Evolutionary conservation across 2,797 vertebrate genomes (phyloP).

Genomic region (Paratrypauchen microcephalus): DNA sequence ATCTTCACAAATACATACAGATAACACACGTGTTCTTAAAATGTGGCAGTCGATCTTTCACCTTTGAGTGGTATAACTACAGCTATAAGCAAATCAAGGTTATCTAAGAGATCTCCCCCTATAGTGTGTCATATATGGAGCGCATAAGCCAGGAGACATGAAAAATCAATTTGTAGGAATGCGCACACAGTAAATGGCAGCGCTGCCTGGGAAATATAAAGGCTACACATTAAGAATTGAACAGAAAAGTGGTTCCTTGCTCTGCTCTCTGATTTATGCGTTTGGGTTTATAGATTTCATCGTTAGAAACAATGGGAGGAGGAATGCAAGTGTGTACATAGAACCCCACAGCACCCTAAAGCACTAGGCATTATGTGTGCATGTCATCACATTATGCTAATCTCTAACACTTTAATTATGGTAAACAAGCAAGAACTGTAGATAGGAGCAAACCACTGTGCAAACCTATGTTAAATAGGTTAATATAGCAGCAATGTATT

Average conservation of each 20-base stretch:
- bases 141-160: slow-evolving; percentile 48
- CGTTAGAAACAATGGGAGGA: slow-evolving; percentile 20
- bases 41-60: neutral
- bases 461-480: slow-evolving; percentile 5
- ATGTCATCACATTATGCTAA: slow-evolving; percentile 39
- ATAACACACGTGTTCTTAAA: neutral
- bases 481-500: slow-evolving; percentile 14
- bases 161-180: slow-evolving; percentile 60
- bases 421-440: slow-evolving; percentile 24
- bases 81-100: slow-evolving; percentile 26
- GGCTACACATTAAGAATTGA: slow-evolving; percentile 60
- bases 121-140: slow-evolving; percentile 30
- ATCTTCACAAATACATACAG: neutral
- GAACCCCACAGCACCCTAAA: slow-evolving; percentile 24
- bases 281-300: slow-evolving; percentile 34
- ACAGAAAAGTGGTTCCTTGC: slow-evolving; percentile 42
- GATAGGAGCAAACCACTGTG: slow-evolving; percentile 4
- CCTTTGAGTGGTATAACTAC: neutral
- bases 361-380: slow-evolving; percentile 36
- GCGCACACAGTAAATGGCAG: slow-evolving; percentile 27
- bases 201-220: slow-evolving; percentile 45
- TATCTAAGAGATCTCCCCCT: slow-evolving; percentile 23
- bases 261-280: slow-evolving; percentile 36
- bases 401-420: slow-evolving; percentile 34
- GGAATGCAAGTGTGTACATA: slow-evolving; percentile 5